Evolutionary conservation across 92 coral and sea anemone genomes (phyloP), one percentile per base, ranked within the genome.

Genomic region (Siderastrea radians): DNA sequence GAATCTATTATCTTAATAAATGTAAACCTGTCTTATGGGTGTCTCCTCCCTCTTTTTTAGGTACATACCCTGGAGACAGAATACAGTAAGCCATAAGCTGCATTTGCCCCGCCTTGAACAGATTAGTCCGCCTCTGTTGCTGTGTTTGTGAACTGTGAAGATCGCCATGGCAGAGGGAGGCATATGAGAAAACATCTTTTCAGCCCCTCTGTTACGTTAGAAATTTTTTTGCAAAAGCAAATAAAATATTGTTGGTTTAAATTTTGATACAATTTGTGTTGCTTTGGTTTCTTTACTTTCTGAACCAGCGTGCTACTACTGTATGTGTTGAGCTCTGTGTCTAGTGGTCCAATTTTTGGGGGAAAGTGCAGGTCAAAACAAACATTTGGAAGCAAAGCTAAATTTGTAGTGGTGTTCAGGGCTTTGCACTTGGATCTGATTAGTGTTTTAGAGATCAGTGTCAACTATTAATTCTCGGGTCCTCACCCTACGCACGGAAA

Each of bases 181-280:
- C 52, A 38, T 17, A 7, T 58, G 67, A 54, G 44, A 45, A 1
- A 1, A 49, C 84, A 4, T 10, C 69, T 5, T 53, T 11, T 49
- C 72, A 7, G 5, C 12, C 74, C 75, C 84, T 57, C 68, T 57
- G 78, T 70, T 70, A 68, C 58, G 71, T 82, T 82, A 46, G 16
- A 62, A 74, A 60, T 68, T 44, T 26, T 9, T 12, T 66, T 62
- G 80, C 81, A 84, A 53, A 62, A 72, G 80, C 80, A 84, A 84
- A 84, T 73, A 73, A 84, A 84, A 65, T 61, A 73, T 73, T 63
- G 74, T 74, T 84, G 87, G 87, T 72, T 72, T 61, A 74, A 84
- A 74, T 74, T 84, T 73, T 73, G 87, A 74, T 17, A 49, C 47
- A 70, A 19, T 16, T 48, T 73, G 87, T 72, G 5, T 57, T 12